phyloP scores from a whole-genome alignment of 1,140 invertebrate species.

The Zophobas morio region DNA sequence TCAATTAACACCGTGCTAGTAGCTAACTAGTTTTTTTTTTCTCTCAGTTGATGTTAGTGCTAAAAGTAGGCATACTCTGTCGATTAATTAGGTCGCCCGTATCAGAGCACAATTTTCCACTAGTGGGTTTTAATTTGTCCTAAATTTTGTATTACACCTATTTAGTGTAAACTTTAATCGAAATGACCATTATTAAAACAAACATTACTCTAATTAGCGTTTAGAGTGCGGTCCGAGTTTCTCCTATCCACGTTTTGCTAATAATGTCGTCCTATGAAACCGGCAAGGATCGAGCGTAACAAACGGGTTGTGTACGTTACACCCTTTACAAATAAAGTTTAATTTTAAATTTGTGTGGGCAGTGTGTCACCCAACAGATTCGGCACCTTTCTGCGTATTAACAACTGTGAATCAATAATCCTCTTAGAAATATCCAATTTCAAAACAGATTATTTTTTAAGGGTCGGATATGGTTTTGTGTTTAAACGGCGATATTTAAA shows the following conservation, averaged over 20 bases:
- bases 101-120: too few species aligned
- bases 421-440: slow-evolving; percentile 35
- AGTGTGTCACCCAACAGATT: slow-evolving; percentile 21
- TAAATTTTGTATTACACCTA: neutral
- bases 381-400: slow-evolving; percentile 15
- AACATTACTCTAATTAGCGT: neutral
- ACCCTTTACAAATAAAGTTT: slow-evolving; percentile 27
- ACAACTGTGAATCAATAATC: slow-evolving; percentile 26
- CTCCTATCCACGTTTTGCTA: neutral
- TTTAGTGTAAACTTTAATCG: neutral
- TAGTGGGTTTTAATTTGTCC: neutral
- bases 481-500: neutral
- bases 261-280: neutral
- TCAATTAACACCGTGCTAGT: too few species aligned
- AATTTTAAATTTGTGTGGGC: slow-evolving; percentile 33
- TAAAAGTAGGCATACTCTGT: too few species aligned
- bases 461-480: neutral
- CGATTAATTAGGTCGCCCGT: too few species aligned
- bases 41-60: too few species aligned
- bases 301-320: slow-evolving; percentile 32
- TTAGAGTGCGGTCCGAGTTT: neutral
- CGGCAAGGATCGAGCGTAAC: slow-evolving; percentile 1
- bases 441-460: slow-evolving; percentile 10
- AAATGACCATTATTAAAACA: neutral
- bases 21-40: too few species aligned